Evolutionary conservation across 2,888 invertebrate species (phyloP), one percentile per base, ranked within the genome.

Genomic region (Aporophyla nigra): DNA sequence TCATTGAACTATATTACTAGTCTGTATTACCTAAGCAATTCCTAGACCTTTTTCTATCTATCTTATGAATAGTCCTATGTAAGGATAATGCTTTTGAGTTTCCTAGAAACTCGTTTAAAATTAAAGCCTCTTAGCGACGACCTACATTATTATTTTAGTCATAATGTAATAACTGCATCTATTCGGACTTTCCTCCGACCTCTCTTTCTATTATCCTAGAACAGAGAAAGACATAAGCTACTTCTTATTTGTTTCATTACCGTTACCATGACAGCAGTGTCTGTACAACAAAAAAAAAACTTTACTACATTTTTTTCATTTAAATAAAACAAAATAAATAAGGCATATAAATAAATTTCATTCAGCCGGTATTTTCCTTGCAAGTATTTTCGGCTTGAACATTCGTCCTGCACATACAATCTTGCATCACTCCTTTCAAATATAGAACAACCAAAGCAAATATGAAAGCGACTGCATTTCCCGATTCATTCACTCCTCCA

Each of bases 401-500:
- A 59, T 27, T 75, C 40, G 49, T 67, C 67, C 76, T 68, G 61
- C 62, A 82, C 82, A 56, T 51, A 81, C 66, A 54, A 56, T 56
- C 73, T 82, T 65, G 80, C 80, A 69, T 74, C 63, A 86, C 51
- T 56, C 16, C 40, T 61, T 80, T 80, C 74, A 84, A 87, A 87
- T 80, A 69, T 87, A 77, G 86, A 87, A 82, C 86, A 71, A 78
- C 71, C 82, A 74, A 76, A 82, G 74, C 80, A 78, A 84, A 80
- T 74, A 85, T 82, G 82, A 83, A 82, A 85, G 77, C 73, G 49
- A 46, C 66, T 74, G 58, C 79, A 85, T 73, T 85, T 85, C 78
- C 68, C 78, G 66, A 76, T 72, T 62, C 76, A 81, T 81, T 83
- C 81, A 83, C 71, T 87, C 89, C 80, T 84, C 75, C 86, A 90